Evolutionary conservation across 2,888 invertebrate species (phyloP).

Genomic region (Drosophila anceps): DNA sequence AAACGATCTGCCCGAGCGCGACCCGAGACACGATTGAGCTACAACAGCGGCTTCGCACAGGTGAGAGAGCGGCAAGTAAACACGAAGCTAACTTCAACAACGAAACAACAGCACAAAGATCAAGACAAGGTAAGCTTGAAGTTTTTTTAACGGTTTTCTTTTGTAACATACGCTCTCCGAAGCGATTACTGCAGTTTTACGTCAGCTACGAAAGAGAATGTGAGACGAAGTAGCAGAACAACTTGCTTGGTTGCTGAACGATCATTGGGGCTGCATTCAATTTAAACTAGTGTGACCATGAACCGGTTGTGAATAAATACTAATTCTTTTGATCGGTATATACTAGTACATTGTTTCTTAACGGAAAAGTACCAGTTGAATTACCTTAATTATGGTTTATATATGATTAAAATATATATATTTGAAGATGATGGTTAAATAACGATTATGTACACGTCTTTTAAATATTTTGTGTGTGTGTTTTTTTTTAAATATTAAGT

Average conservation of each 20-base stretch:
- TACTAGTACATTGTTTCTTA: not conserved
- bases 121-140: constrained; percentile 22
- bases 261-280: constrained; percentile 51
- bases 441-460: not conserved
- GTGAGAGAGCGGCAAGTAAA: constrained; percentile 34
- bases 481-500: not conserved
- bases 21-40: constrained; percentile 48
- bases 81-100: constrained; percentile 27
- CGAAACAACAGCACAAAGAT: constrained; percentile 35
- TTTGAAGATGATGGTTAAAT: not conserved
- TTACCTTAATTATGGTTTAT: not conserved
- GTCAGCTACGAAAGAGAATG: constrained; percentile 7
- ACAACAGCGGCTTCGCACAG: constrained; percentile 47
- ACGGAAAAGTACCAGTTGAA: not conserved
- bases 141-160: constrained; percentile 55
- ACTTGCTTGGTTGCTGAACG: constrained; percentile 15
- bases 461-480: too few relatives aligned
- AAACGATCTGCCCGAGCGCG: constrained; percentile 37
- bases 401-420: not conserved
- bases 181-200: not conserved
- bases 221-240: not conserved
- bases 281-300: constrained; percentile 36
- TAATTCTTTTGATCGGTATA: not conserved
- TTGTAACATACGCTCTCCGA: constrained; percentile 17
- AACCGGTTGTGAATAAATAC: not conserved